Conservation (phyloP, 2,797 vertebrate species). For the Tauraco hartlaubi region DNA sequence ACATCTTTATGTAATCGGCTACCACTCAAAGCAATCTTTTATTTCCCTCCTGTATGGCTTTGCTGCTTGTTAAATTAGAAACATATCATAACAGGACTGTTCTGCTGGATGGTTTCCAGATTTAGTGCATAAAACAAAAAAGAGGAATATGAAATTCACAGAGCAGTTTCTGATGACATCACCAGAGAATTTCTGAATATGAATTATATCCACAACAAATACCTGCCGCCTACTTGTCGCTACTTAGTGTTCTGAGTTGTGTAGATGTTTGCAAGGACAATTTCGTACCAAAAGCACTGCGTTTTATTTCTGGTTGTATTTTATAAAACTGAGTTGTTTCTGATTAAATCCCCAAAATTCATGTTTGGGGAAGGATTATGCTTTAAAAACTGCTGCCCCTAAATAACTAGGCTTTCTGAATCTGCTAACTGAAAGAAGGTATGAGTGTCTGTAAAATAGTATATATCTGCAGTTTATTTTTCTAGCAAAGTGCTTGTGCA, state of each 20-base stretch:
- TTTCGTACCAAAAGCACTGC: not conserved
- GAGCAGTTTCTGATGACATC: not conserved
- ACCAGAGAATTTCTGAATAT: not conserved
- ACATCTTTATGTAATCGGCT: not conserved
- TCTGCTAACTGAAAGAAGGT: not conserved
- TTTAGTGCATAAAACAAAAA: not conserved
- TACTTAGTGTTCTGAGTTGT: not conserved
- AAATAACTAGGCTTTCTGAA: not conserved
- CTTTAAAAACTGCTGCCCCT: not conserved
- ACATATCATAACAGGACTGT: not conserved
- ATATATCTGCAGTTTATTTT: not conserved
- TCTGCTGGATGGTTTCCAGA: not conserved
- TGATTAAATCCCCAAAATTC: not conserved
- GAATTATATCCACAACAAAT: not conserved
- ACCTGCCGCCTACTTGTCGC: not conserved
- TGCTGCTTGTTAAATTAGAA: slow-evolving; percentile 17
- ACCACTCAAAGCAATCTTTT: not conserved
- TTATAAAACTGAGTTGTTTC: not conserved
- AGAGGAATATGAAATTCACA: not conserved
- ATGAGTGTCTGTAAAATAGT: not conserved
- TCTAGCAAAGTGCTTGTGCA: not conserved
- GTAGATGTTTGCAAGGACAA: not conserved
- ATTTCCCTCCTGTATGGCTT: not conserved
- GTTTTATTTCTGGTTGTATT: not conserved
- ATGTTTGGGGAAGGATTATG: not conserved